phyloP scores from a whole-genome alignment of 2,113 vertebrate species.

The Seriola dumerili region DNA sequence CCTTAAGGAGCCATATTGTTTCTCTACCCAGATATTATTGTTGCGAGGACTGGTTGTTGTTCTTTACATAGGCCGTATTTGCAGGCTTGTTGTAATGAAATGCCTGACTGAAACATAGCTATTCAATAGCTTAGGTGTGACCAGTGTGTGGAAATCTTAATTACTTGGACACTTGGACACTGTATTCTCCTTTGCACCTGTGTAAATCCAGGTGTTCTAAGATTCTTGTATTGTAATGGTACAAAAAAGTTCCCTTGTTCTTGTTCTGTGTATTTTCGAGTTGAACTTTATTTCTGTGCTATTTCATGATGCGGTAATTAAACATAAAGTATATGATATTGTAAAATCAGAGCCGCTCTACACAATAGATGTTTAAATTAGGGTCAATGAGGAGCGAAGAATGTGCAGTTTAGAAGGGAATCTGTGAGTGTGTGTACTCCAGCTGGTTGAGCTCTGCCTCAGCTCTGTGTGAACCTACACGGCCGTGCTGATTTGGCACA shows the following conservation, averaged over 20 bases:
- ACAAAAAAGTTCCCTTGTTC: too few relatives aligned
- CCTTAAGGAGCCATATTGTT: neutral
- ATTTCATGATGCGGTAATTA: neutral
- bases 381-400: conserved; percentile 3
- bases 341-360: neutral
- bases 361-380: conserved; percentile 10
- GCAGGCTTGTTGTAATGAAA: too few relatives aligned
- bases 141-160: too few relatives aligned
- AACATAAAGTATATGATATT: neutral
- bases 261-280: too few relatives aligned
- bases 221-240: too few relatives aligned
- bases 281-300: neutral
- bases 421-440: neutral
- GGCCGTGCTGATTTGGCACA: conserved; percentile 45
- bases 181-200: too few relatives aligned
- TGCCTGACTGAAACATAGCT: too few relatives aligned
- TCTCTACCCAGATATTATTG: neutral
- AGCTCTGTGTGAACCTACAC: conserved; percentile 27
- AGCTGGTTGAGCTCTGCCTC: neutral
- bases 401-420: neutral
- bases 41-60: neutral
- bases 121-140: too few relatives aligned
- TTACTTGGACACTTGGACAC: too few relatives aligned
- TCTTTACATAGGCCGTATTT: neutral
- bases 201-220: too few relatives aligned